Conservation (phyloP, 2,888 invertebrate species). For the Megamerina dolium region DNA sequence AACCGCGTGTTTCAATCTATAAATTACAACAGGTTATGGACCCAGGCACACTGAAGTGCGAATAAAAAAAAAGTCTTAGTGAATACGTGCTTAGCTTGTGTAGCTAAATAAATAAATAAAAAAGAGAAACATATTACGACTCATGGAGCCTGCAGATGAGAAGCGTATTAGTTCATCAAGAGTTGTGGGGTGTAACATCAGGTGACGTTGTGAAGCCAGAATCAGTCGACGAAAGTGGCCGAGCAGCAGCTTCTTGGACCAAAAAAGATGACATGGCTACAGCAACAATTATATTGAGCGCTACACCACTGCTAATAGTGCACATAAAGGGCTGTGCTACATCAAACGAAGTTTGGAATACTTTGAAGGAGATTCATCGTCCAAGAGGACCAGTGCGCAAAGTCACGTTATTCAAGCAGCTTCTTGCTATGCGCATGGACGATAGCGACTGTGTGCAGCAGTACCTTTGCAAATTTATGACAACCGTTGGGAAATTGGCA, state of each 20-base stretch:
- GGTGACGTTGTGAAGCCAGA: neutral
- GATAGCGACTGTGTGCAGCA: slow-evolving; percentile 4
- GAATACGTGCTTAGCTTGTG: too few species aligned
- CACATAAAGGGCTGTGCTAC: slow-evolving; percentile 9
- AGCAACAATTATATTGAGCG: slow-evolving; percentile 11
- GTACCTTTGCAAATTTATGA: slow-evolving; percentile 2
- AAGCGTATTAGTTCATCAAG: slow-evolving; percentile 15
- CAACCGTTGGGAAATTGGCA: slow-evolving; percentile 12
- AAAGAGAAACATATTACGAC: slow-evolving; percentile 15
- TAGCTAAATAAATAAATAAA: neutral
- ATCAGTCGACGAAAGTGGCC: neutral
- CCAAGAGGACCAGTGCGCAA: slow-evolving; percentile 18
- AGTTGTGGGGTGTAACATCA: slow-evolving; percentile 10
- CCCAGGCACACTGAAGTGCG: slow-evolving; percentile 13
- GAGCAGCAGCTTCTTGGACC: neutral
- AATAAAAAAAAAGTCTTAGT: neutral
- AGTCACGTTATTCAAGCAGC: slow-evolving; percentile 15
- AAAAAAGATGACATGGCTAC: slow-evolving; percentile 11
- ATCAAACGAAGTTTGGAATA: slow-evolving; percentile 11
- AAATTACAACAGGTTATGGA: slow-evolving; percentile 15
- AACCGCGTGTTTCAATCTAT: too few species aligned
- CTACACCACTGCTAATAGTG: slow-evolving; percentile 9
- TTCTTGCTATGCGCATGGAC: slow-evolving; percentile 11
- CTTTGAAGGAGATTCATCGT: slow-evolving; percentile 9
- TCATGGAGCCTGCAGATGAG: slow-evolving; percentile 15